Evolutionary conservation across 2,113 vertebrate species (phyloP).

Genomic region (Platysternon megacephalum): DNA sequence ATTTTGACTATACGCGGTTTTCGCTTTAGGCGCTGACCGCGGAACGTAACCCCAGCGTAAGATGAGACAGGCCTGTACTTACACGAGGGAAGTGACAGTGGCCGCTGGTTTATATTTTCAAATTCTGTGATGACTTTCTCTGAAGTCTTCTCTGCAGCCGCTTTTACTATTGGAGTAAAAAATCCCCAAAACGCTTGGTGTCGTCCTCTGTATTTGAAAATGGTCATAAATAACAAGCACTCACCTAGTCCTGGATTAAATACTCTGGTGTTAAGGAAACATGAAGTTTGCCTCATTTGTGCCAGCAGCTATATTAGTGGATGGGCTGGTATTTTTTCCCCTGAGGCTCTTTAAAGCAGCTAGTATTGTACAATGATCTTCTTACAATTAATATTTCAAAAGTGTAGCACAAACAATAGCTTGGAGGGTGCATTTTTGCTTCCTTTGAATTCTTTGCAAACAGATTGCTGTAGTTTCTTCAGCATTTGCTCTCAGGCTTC

Average conservation of each 20-base stretch:
- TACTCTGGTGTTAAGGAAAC: neutral
- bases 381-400: neutral
- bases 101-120: neutral
- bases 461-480: neutral
- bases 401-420: neutral
- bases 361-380: neutral
- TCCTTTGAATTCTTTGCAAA: neutral
- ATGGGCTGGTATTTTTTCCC: neutral
- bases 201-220: neutral
- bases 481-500: neutral
- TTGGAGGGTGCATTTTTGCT: neutral
- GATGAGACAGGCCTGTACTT: too few species aligned
- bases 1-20: too few species aligned
- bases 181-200: neutral
- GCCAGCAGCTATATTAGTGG: neutral
- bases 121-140: neutral
- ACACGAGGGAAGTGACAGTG: neutral
- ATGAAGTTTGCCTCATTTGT: neutral
- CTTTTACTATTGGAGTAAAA: conserved; percentile 16
- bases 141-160: neutral
- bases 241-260: neutral
- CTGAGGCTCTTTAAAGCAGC: neutral
- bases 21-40: too few species aligned
- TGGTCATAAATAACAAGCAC: neutral
- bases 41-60: too few species aligned